A percentile compares a stretch with the other conserved stretches of the same genome.
Evolutionary conservation across 2,113 vertebrate genomes (phyloP).

Genomic region (Isichthys henryi): DNA sequence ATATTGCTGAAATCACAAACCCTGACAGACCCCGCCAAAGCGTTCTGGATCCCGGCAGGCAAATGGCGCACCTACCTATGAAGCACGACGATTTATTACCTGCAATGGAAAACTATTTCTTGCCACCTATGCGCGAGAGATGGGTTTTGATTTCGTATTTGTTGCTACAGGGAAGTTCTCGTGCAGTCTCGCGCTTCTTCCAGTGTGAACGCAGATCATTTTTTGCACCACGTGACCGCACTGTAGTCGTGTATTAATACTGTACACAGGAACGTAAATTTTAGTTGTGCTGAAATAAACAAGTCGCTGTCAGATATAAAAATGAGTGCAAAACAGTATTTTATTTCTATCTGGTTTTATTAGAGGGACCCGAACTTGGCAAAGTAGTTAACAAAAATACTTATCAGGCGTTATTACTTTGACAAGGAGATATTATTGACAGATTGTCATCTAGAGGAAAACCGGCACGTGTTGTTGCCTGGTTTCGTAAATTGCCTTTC

Average conservation of each 20-base stretch:
- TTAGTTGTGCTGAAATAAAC: neutral
- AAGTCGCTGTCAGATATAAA: neutral
- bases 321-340: neutral
- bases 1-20: conserved; percentile 14
- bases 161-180: conserved; percentile 52
- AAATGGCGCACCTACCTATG: neutral
- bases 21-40: neutral
- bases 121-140: conserved; percentile 38
- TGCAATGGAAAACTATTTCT: conserved; percentile 29
- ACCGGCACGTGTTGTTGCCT: neutral
- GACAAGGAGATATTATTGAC: neutral
- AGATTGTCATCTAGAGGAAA: neutral
- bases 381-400: neutral
- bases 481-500: neutral
- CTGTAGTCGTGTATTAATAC: conserved; percentile 7
- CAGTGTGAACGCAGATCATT: conserved; percentile 46
- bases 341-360: neutral
- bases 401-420: neutral
- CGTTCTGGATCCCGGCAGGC: conserved; percentile 12
- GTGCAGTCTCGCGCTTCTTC: conserved; percentile 45
- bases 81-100: conserved; percentile 16
- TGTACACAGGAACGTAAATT: neutral
- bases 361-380: neutral
- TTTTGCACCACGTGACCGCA: conserved; percentile 47
- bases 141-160: conserved; percentile 37